A percentile compares a stretch with the other conserved stretches of the same genome.
These are phyloP conservation scores for Clanis bilineata DNA, from an alignment of 2,888 invertebrate genomes.

Conservation along the genomic window DNA sequence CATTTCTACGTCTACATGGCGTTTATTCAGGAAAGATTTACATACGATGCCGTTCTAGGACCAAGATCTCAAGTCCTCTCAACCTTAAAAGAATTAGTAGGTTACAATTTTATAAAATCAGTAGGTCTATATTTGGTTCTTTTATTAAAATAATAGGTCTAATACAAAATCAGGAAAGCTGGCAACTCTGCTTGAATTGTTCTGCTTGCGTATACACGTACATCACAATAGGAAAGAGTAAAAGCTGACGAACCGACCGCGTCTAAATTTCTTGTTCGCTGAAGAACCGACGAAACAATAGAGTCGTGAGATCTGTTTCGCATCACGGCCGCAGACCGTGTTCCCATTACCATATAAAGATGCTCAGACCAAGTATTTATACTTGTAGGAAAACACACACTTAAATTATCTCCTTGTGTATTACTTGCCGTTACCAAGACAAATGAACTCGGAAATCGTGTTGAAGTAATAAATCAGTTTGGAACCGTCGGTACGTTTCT, in stretches of 20 bases:
- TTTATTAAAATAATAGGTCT: no score
- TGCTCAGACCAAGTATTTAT: constrained; percentile 41
- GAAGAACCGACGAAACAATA: constrained; percentile 69
- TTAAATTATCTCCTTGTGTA: not conserved
- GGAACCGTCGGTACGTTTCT: constrained; percentile 62
- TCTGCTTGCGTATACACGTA: constrained; percentile 25
- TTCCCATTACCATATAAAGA: constrained; percentile 47
- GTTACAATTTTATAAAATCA: no score
- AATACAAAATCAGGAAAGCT: no score
- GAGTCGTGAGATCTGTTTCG: constrained; percentile 68
- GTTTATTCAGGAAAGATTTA: no score
- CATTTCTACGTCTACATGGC: no score
- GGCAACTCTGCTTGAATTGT: no score
- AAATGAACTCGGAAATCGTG: constrained; percentile 1
- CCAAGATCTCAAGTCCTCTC: no score
- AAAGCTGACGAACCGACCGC: constrained; percentile 62
- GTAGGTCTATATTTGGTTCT: no score
- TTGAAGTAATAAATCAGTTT: constrained; percentile 46
- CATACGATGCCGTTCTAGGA: no score
- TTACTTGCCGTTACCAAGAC: not conserved
- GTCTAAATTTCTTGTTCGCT: constrained; percentile 62
- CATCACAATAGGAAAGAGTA: constrained; percentile 65
- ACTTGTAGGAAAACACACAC: constrained; percentile 21
- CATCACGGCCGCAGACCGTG: constrained; percentile 42
- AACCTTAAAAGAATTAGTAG: no score